Conservation (phyloP, 2,888 invertebrate species). For the Eupithecia dodoneata region DNA sequence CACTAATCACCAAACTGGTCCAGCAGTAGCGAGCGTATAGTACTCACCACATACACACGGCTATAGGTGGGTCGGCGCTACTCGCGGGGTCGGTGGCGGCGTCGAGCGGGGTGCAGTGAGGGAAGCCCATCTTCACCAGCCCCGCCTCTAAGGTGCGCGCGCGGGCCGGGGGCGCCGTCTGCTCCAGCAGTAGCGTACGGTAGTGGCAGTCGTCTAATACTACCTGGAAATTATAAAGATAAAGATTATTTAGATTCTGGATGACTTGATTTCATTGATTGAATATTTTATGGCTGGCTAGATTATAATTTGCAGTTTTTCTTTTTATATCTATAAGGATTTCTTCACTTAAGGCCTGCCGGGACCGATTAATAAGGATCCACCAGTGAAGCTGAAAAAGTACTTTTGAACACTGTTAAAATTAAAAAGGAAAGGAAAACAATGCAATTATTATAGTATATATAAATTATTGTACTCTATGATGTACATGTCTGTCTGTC, state of each 20-base stretch:
- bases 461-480: too few relatives aligned
- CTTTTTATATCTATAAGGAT: too few relatives aligned
- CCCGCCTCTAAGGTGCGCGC: slow-evolving; percentile 87
- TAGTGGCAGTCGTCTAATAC: slow-evolving; percentile 91
- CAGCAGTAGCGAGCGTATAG: neutral
- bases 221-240: slow-evolving; percentile 69
- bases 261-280: too few relatives aligned
- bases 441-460: too few relatives aligned
- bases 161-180: slow-evolving; percentile 85
- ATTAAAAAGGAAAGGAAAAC: too few relatives aligned
- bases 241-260: too few relatives aligned
- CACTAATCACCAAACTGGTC: neutral
- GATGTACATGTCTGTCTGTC: too few relatives aligned
- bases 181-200: slow-evolving; percentile 82
- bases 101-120: slow-evolving; percentile 88
- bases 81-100: slow-evolving; percentile 67
- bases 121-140: slow-evolving; percentile 98
- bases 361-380: too few relatives aligned
- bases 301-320: too few relatives aligned
- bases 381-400: too few relatives aligned
- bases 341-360: too few relatives aligned
- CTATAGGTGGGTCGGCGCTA: slow-evolving; percentile 87
- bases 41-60: slow-evolving; percentile 95
- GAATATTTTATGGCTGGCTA: neutral
- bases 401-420: too few relatives aligned